Evolutionary conservation across 37 sponge, comb jelly and placozoan genomes (phyloP), one percentile per base, ranked within the genome.

Genomic region (Halisarca cf. caerulea): DNA sequence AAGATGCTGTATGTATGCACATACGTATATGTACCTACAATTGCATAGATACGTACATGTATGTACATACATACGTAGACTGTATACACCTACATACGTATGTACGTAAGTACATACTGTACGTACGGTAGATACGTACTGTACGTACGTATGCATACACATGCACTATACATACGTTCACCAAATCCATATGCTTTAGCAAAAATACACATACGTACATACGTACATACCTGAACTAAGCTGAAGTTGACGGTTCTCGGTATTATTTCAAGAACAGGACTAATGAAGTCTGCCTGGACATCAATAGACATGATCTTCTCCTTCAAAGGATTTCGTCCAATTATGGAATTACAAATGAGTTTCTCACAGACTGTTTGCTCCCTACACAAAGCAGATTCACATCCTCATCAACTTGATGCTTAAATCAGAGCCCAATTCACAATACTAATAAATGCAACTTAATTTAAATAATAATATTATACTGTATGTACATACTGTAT

Each of bases 281-380:
- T 64, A 41, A 98, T 92, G 82, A 98, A 98, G 15, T 86, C 53
- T 37, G 95, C 92, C 3, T 53, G 42, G 24, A 96, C 57, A 54
- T 95, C 93, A 32, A 94, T 91, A 44, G 96, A 78, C 91, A 96
- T 94, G 78, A 98, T 92, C 54, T 86, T 83, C 85, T 98, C 95
- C 78, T 98, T 98, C 80, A 80, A 83, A 47, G 99, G 91, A 60
- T 87, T 96, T 60, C 82, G 89, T 0, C 99, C 99, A 85, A 98
- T 98, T 39, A 98, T 86, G 72, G 99, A 88, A 80, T 96, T 89
- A 80, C 99, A 98, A 24, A 96, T 34, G 23, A 98, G 88, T n/a
- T 85, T 87, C 86, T 98, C 97, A 21, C 83, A 72, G 59, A 96
- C 95, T 33, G 36, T 51, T 58, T 79, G 78, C 21, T 97, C 84